phyloP scores from a whole-genome alignment of 2,888 invertebrate species.

The Heliothis peltigera region DNA sequence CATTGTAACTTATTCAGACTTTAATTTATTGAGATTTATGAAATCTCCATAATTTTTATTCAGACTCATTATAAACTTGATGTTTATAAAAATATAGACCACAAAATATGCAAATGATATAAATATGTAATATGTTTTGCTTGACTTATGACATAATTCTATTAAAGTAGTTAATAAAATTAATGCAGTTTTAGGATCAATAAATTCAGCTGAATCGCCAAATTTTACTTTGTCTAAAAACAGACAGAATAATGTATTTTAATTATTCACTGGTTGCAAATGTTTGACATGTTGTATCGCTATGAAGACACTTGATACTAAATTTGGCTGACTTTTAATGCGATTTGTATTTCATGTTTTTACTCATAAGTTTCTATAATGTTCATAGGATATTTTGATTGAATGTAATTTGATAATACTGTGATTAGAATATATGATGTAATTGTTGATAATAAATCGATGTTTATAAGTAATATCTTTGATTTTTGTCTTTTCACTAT shows the following conservation, averaged over 20 bases:
- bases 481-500: slow-evolving; percentile 20
- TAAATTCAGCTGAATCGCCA: slow-evolving; percentile 37
- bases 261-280: slow-evolving; percentile 47
- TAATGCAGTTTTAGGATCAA: neutral
- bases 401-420: slow-evolving; percentile 78
- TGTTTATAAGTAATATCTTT: slow-evolving; percentile 65
- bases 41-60: slow-evolving; percentile 64
- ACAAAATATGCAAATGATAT: slow-evolving; percentile 14
- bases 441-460: slow-evolving; percentile 82
- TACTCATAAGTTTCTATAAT: slow-evolving; percentile 62
- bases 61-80: slow-evolving; percentile 36
- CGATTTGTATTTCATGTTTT: slow-evolving; percentile 63
- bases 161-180: slow-evolving; percentile 6
- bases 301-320: slow-evolving; percentile 21
- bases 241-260: slow-evolving; percentile 54
- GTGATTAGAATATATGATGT: slow-evolving; percentile 79
- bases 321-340: slow-evolving; percentile 48
- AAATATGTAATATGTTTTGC: slow-evolving; percentile 11
- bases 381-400: slow-evolving; percentile 69
- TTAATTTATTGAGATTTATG: slow-evolving; percentile 66
- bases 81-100: slow-evolving; percentile 17
- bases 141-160: slow-evolving; percentile 4
- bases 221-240: slow-evolving; percentile 31
- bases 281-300: slow-evolving; percentile 42
- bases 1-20: slow-evolving; percentile 52